Evolutionary conservation across 2,113 vertebrate genomes (phyloP).

Genomic region (Alectura lathami): DNA sequence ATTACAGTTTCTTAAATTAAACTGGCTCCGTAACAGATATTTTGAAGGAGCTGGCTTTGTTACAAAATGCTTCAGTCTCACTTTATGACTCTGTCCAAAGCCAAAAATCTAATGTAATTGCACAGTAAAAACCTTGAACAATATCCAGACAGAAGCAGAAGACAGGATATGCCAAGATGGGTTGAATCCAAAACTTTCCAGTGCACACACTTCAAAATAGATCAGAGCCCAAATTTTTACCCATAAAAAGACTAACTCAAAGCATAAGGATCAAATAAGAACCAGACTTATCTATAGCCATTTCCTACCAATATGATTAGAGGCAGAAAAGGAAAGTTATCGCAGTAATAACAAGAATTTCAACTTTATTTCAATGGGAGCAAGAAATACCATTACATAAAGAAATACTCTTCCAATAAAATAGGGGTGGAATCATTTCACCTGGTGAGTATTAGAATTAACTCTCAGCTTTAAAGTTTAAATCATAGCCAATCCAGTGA

Average conservation of each 20-base stretch:
- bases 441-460: not conserved
- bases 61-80: not conserved
- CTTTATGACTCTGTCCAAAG: not conserved
- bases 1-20: slow-evolving; percentile 41
- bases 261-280: not conserved
- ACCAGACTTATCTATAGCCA: not conserved
- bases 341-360: not conserved
- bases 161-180: slow-evolving; percentile 1
- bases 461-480: not conserved
- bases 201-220: slow-evolving; percentile 1
- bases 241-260: slow-evolving; percentile 2
- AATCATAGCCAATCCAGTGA: not conserved
- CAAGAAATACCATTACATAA: not conserved
- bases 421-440: not conserved
- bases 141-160: slow-evolving; percentile 1
- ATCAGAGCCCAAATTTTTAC: not conserved
- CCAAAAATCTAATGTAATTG: slow-evolving; percentile 24
- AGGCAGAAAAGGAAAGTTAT: not conserved
- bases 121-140: slow-evolving; percentile 5
- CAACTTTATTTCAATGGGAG: not conserved
- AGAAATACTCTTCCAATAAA: not conserved
- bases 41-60: not conserved
- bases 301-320: not conserved
- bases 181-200: not conserved
- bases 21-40: not conserved